Conservation (phyloP, 1,140 invertebrate genomes). For the Homarus americanus region DNA sequence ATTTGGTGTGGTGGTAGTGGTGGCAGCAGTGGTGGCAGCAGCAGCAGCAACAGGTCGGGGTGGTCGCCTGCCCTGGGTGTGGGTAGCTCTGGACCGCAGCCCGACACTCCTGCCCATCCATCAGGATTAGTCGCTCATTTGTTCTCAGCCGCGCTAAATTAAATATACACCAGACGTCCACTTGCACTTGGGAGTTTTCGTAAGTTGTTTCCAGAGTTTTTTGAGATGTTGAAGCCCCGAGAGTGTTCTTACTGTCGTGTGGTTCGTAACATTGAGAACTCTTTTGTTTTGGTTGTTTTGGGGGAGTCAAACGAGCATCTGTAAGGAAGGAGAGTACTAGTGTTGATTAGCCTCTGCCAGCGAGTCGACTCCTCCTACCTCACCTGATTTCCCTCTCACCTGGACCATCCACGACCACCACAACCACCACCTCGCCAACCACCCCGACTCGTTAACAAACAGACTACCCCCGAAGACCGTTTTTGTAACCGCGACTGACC, state of each 20-base stretch:
- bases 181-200: neutral
- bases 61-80: too few relatives aligned
- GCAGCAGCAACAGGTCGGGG: too few relatives aligned
- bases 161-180: conserved; percentile 26
- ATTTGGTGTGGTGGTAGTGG: too few relatives aligned
- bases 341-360: neutral
- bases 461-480: conserved; percentile 44
- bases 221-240: neutral
- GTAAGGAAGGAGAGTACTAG: neutral
- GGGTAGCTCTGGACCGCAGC: conserved; percentile 14
- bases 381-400: conserved; percentile 22
- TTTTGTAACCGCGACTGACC: conserved; percentile 48
- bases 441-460: conserved; percentile 55
- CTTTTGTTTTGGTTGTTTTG: neutral
- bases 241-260: too few relatives aligned
- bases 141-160: conserved; percentile 51
- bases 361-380: neutral
- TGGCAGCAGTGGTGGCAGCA: neutral
- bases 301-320: neutral
- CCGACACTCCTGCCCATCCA: conserved; percentile 33
- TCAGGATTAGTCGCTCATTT: conserved; percentile 52
- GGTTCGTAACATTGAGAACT: too few relatives aligned
- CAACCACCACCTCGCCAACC: conserved; percentile 34
- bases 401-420: conserved; percentile 28
- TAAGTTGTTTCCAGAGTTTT: neutral